A percentile compares a stretch with the other conserved stretches of the same genome.
Conservation (phyloP, 2,888 invertebrate species). For the Leptinotarsa juncta region DNA sequence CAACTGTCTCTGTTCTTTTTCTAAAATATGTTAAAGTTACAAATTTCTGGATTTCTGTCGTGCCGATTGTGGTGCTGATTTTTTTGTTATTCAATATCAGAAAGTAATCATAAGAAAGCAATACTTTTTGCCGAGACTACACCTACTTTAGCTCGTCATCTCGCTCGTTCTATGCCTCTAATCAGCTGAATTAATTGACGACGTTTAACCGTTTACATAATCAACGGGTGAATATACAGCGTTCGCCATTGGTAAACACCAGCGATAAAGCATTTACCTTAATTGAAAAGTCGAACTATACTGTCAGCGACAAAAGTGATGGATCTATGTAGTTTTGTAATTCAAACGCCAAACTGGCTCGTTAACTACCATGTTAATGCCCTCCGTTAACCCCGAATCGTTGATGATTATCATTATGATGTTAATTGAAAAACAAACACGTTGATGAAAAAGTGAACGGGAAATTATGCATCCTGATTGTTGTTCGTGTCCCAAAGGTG, state of each 20-base stretch:
- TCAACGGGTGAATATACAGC: conserved; percentile 30
- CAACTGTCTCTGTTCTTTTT: too few relatives aligned
- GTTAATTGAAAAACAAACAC: conserved; percentile 27
- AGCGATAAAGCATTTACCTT: conserved; percentile 27
- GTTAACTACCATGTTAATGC: conserved; percentile 17
- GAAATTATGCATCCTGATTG: neutral
- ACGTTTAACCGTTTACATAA: conserved; percentile 38
- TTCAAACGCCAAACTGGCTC: conserved; percentile 1
- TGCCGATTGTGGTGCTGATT: too few relatives aligned
- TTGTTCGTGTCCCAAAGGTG: neutral
- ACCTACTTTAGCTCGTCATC: too few relatives aligned
- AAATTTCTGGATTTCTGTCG: too few relatives aligned
- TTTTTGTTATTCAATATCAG: too few relatives aligned
- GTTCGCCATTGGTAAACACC: conserved; percentile 30
- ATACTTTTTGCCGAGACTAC: too few relatives aligned
- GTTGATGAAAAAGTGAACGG: neutral
- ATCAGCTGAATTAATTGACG: conserved; percentile 23
- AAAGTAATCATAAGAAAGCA: too few relatives aligned
- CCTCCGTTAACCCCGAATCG: conserved; percentile 22
- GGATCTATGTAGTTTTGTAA: conserved; percentile 9
- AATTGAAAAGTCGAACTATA: conserved; percentile 35
- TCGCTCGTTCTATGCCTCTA: neutral
- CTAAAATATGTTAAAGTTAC: too few relatives aligned
- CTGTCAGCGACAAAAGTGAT: conserved; percentile 4
- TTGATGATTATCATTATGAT: conserved; percentile 21